Evolutionary conservation across 2,113 vertebrate species (phyloP).

Genomic region (Lophochroa leadbeateri): DNA sequence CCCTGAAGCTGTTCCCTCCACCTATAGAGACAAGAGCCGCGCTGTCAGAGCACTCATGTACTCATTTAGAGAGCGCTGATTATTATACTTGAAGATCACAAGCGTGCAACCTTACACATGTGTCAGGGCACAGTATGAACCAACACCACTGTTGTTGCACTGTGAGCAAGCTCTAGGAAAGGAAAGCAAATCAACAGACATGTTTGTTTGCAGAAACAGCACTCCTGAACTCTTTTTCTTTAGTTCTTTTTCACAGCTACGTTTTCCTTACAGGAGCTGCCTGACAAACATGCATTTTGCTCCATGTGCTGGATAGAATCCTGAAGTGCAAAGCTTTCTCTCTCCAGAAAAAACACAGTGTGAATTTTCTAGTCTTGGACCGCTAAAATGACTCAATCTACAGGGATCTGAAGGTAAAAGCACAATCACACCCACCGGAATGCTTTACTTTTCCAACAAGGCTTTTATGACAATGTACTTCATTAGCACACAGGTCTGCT

Average conservation of each 20-base stretch:
- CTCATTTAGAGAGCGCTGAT: background rate
- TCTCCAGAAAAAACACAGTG: background rate
- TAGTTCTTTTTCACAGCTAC: background rate
- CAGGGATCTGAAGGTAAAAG: background rate
- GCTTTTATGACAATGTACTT: background rate
- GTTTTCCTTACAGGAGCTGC: conserved; percentile 2
- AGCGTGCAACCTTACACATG: background rate
- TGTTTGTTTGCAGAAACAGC: background rate
- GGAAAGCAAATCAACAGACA: background rate
- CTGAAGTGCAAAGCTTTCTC: background rate
- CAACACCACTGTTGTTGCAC: background rate
- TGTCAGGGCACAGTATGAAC: background rate
- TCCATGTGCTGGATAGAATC: background rate
- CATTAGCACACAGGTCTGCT: background rate
- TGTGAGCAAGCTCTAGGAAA: background rate
- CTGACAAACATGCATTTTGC: background rate
- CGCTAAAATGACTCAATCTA: background rate
- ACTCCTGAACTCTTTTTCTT: background rate
- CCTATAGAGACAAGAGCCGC: background rate
- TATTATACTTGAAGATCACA: background rate
- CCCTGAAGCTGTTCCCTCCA: background rate
- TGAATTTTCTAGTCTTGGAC: background rate
- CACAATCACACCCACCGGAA: background rate
- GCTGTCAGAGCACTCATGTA: background rate
- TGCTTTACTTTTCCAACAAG: background rate